Base-by-base conservation (phyloP, 2,888 invertebrate genomes). In the Eremobia ochroleuca region DNA sequence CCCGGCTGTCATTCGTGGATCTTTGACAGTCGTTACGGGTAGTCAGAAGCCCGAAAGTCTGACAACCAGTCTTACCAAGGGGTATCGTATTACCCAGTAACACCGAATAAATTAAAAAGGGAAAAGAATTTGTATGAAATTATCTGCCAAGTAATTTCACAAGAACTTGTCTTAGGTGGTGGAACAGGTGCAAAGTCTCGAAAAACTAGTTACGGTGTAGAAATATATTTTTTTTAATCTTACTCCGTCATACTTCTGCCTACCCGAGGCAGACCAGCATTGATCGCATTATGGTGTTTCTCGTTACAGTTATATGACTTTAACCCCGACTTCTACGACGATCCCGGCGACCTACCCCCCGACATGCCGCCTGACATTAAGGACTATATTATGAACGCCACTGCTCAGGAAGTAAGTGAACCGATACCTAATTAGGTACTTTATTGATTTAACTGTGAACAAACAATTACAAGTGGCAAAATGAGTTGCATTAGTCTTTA, bases 291-390 rank as follows among this genome's bases (percentile, higher is more conserved):
- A n/a, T 61, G 13, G 5, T 64, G 13, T 37, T 52, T 55, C 25
- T 72, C 64, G 13, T 94, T 92, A 6, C 90, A 98, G 97, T 98
- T 99, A 92, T 99, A 98, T 90, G 98, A 98, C 79, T 99, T 99
- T 99, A 97, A 97, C 81, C 99, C 99, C 0, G 98, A 98, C 18
- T 98, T 97, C 91, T 99, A 98, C 93, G 98, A 98, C 87, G 97
- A 98, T 73, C 97, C 98, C 0, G 94, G 94, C 0, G 94, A 97
- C 77, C 94, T 99, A 69, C 99, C 99, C 0, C 92, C 94, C 0
- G 97, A 97, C 3, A 98, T 99, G 98, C 99, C 99, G 0, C 88
- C 91, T 0, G 95, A 95, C 52, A 91, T 96, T 52, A 90, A 75
- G 62, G 83, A 92, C 0, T 93, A 95, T 71, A 95, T 96, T 43